Base-by-base conservation (phyloP, 1,140 invertebrate species). In the Mycetomoellerius zeteki region DNA sequence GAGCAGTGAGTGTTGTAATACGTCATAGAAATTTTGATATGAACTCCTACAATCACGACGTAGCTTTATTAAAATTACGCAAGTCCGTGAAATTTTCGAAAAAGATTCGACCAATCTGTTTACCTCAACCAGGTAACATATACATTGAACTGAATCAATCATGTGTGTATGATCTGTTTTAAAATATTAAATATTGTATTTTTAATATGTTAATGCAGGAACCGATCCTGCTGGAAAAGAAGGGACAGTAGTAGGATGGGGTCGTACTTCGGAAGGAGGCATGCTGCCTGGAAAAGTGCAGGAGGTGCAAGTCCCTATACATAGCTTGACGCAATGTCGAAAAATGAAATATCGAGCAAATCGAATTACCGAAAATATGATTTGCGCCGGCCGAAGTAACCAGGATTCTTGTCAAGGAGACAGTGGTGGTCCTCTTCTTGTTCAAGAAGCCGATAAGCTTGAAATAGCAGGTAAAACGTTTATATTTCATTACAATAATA, bases 361-460 rank as follows among this genome's bases (percentile, higher is more conserved):
- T 10, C 96, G 97, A 88, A 98, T 98, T 81, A 98, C 97, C 19
- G 95, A 96, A 76, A 98, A 98, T 92, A 98, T 98, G 98, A 92
- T 97, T 76, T 98, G 97, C 94, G 97, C 98, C 24, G 98, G 98
- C 37, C 96, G 96, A 90, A 97, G 97, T 33, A 96, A 96, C 10
- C 97, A 97, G 89, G 98, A 98, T 94, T 98, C 98, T 0, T 98
- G 98, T 92, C 98, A 97, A 91, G 98, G 98, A 3, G 97, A 98
- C 92, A 98, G 97, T 88, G 98, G 98, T n/a, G 98, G 98, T 0
- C 98, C 98, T 0, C 94, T 98, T 47, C 94, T 98, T 0, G 93
- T 98, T 10, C 97, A 97, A 86, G 96, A 97, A 88, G 97, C 96
- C 19, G 97, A 97, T 76, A 97, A 96, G 94, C 97, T 96, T 87